phyloP scores from a whole-genome alignment of 1,140 invertebrate species.

The Sitophilus oryzae region DNA sequence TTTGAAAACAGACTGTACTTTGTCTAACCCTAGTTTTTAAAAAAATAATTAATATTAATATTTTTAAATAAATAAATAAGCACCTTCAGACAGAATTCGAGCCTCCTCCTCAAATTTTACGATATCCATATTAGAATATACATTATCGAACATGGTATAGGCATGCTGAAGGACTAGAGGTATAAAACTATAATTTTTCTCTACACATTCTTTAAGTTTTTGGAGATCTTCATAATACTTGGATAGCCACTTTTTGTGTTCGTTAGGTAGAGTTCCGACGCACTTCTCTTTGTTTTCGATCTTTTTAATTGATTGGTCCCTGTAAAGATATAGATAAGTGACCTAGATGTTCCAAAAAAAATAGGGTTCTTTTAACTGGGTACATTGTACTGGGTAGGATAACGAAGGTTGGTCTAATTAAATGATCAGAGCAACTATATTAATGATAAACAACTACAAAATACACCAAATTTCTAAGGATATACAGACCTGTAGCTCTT shows the following conservation, averaged over 20 bases:
- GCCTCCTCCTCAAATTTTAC: constrained; percentile 40
- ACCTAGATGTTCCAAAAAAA: too few species aligned
- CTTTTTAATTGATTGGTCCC: constrained; percentile 55
- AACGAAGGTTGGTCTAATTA: constrained; percentile 9
- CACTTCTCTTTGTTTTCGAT: constrained; percentile 70
- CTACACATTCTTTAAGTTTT: constrained; percentile 70
- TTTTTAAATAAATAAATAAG: constrained; percentile 4
- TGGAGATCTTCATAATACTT: constrained; percentile 73
- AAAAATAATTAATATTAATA: too few species aligned
- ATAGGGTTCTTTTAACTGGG: too few species aligned
- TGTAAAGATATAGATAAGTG: too few species aligned
- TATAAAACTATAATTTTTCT: constrained; percentile 79
- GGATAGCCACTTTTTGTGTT: constrained; percentile 69
- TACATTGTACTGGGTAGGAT: too few species aligned
- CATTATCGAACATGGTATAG: constrained; percentile 78
- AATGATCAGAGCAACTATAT: constrained; percentile 31
- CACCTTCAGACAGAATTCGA: constrained; percentile 49
- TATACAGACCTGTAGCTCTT: constrained; percentile 68
- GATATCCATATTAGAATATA: constrained; percentile 38
- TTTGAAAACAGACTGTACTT: constrained; percentile 89
- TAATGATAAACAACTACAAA: constrained; percentile 19
- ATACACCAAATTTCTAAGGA: constrained; percentile 22
- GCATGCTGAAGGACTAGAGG: constrained; percentile 77
- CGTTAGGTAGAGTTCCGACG: constrained; percentile 62
- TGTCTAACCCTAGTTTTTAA: constrained; percentile 64